Base-by-base conservation (phyloP, 2,113 vertebrate species). In the Microcebus lehilahytsara region DNA sequence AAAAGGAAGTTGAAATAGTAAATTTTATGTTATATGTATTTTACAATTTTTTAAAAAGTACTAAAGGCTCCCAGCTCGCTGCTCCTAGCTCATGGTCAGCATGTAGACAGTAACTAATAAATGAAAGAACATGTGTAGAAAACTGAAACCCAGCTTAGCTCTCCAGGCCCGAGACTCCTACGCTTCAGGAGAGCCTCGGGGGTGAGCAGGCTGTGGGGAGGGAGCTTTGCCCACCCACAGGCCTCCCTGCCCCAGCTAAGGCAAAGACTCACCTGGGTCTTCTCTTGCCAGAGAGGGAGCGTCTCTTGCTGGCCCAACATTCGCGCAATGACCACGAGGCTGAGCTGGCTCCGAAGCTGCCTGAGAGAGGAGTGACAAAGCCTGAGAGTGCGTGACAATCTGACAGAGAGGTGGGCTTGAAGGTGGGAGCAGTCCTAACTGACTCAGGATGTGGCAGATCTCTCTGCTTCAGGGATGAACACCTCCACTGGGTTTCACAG, bases 321-420 rank as follows among this genome's bases (percentile, higher is more conserved):
- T 62, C 58, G 71, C 64, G 97, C 96, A 32, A 96, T 97, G 85
- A 98, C 42, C 23, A 84, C 5, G 0, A 98, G 96, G 85, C 97
- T 97, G 67, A 97, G 95, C 62, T 97, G 98, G 69, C 96, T 83
- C 56, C 95, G 92, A 37, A 98, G 97, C 85, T 97, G 96, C 94
- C 97, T 98, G 85, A 30, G 40, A 79, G 69, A 89, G 49, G 25
- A 81, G 49, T 0, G 0, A 46, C 62, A 37, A 11, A 58, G 11
- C 1, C 34, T 66, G 32, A 94, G 62, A 1, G 42, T 5, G 32
- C 3, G 12, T 32, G 32, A 67, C 64, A 32, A 67, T 67, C 32
- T 67, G 64, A 75, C 5, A 16, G 8, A 14, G 27, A 25, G 62
- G 62, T 64, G 11, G 27, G 62, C 23, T 12, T 64, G 25, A 64